These are phyloP conservation scores for Neocrepidodera transversa DNA, from an alignment of 2,888 invertebrate genomes.

Conservation along the genomic window DNA sequence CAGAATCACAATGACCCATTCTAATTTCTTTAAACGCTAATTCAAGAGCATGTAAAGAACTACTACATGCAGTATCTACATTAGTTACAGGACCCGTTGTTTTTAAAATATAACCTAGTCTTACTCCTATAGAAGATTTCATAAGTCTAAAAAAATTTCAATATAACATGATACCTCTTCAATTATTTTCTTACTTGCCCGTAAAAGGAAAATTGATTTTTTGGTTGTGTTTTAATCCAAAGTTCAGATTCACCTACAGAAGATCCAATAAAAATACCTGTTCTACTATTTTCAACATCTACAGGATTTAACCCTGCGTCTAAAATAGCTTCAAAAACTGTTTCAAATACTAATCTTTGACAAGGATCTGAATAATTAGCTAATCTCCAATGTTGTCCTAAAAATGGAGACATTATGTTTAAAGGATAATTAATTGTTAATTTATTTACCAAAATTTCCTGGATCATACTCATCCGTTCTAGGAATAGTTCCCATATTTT, in stretches of 20 bases:
- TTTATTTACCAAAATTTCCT: conserved; percentile 58
- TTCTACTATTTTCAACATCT: conserved; percentile 72
- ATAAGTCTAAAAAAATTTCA: background rate
- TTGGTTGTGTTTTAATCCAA: background rate
- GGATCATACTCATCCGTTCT: conserved; percentile 64
- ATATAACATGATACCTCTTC: too few species aligned
- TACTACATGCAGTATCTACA: conserved; percentile 94
- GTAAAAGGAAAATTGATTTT: background rate
- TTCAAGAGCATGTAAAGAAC: conserved; percentile 85
- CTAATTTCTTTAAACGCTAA: conserved; percentile 80
- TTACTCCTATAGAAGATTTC: conserved; percentile 66
- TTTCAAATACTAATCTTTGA: conserved; percentile 66
- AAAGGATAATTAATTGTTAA: too few species aligned
- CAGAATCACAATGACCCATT: conserved; percentile 84
- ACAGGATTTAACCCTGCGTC: conserved; percentile 73
- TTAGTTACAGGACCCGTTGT: conserved; percentile 88
- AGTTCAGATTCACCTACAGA: conserved; percentile 70
- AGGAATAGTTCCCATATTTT: conserved; percentile 71
- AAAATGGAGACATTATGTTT: background rate
- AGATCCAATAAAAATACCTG: conserved; percentile 80
- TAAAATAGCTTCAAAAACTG: conserved; percentile 66
- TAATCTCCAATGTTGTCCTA: conserved; percentile 60
- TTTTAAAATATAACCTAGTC: conserved; percentile 87
- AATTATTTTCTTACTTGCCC: background rate
- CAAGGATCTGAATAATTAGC: conserved; percentile 65